A percentile compares a stretch with the other conserved stretches of the same genome.
These are phyloP conservation scores for Odocoileus hemionus DNA, from an alignment of 2,113 vertebrate species.

Conservation along the genomic window DNA sequence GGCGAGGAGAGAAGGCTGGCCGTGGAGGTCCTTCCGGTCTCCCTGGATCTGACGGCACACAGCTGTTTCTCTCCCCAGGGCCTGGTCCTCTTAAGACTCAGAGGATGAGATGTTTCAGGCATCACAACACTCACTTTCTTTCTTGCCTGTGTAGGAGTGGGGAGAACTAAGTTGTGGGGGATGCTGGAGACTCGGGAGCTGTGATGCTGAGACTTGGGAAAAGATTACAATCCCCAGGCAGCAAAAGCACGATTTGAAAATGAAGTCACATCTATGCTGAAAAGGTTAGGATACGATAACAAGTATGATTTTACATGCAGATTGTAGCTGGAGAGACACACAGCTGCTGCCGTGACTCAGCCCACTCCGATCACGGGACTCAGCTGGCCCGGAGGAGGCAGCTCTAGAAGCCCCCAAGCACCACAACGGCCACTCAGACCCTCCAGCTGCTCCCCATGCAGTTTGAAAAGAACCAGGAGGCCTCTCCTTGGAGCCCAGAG, in stretches of 20 bases:
- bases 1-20: background rate
- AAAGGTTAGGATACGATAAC: background rate
- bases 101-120: background rate
- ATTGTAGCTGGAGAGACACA: background rate
- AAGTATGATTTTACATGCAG: background rate
- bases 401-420: background rate
- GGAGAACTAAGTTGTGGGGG: background rate
- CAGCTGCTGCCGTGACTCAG: background rate
- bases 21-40: rapidly evolving
- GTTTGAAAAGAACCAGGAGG: background rate
- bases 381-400: background rate
- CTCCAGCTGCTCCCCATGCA: background rate
- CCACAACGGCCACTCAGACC: background rate
- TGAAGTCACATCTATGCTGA: background rate
- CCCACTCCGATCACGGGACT: background rate
- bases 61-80: background rate
- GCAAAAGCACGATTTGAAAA: background rate
- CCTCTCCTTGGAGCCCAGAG: background rate
- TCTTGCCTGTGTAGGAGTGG: background rate
- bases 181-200: background rate
- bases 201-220: background rate
- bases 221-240: background rate
- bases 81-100: background rate
- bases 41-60: background rate
- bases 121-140: background rate